These are phyloP conservation scores for Gouania willdenowi DNA, from an alignment of 2,797 vertebrate species.

Conservation along the genomic window DNA sequence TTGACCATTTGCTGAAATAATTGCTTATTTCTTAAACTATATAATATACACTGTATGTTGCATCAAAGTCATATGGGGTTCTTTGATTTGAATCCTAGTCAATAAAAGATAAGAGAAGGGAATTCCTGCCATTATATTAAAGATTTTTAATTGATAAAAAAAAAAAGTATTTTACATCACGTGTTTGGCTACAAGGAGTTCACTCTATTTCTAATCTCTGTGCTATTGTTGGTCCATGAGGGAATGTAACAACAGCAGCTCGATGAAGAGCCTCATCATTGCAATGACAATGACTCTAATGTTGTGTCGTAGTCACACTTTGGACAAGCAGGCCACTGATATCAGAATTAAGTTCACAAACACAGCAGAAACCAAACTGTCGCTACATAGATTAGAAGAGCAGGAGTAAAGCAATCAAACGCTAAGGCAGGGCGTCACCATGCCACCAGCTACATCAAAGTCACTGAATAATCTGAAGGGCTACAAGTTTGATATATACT, in stretches of 20 bases:
- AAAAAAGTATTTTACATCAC: constrained; percentile 15
- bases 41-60: no score
- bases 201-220: constrained; percentile 47
- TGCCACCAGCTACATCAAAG: no score
- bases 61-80: no score
- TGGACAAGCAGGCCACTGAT: constrained; percentile 22
- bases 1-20: no score
- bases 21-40: no score
- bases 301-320: constrained; percentile 45
- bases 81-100: no score
- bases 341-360: constrained; percentile 25
- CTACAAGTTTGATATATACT: no score
- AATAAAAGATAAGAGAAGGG: no score
- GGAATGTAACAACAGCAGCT: constrained; percentile 51
- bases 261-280: constrained; percentile 57
- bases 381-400: constrained; percentile 5
- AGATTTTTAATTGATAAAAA: no score
- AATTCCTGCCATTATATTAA: no score
- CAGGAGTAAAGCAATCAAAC: background rate
- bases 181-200: constrained; percentile 11
- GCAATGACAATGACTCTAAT: constrained; percentile 54
- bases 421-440: background rate
- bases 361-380: constrained; percentile 15
- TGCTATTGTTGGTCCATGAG: constrained; percentile 55
- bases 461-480: no score